Base-by-base conservation (phyloP, 2,888 invertebrate genomes). In the Sylvicola fuscatus region DNA sequence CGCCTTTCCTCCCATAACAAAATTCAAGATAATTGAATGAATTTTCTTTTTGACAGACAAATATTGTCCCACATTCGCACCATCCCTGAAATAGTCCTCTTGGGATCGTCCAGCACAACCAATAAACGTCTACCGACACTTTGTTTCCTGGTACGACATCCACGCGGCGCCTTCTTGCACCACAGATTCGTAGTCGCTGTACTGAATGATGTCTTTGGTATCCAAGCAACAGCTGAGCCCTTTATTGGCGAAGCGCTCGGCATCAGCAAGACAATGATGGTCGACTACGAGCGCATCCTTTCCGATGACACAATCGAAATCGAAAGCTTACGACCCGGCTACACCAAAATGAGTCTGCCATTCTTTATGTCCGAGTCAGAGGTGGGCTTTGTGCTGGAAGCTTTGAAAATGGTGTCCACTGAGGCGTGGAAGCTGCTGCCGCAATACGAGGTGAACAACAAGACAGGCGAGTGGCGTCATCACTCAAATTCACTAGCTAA, bases 401-500 rank as follows among this genome's bases (percentile, higher is more conserved):
- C 86, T 1, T 60, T 90, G 13, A 75, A 78, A 53, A 77, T 86
- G 74, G 81, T 87, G 1, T 84, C 87, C 1, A 76, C 81, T 3
- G 77, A 86, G 60, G 89, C 78, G 1, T 87, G 87, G 82, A 83
- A 83, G 49, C 67, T 90, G 30, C 55, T 90, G 36, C 89, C 89
- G 0, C 80, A 86, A 53, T 89, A 89, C 52, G 68, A 75, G 8
- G 70, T 86, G n/a, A 83, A 87, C 51, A 70, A 80, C 4, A 77
- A 84, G 51, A 86, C 84, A 1, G 89, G 83, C 1, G 86, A 87
- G 53, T 90, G 89, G 87, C 70, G 77, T 40, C 87, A 89, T 50
- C 75, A 77, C 47, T 71, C 78, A 0, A 80, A 83, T 52, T 68
- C 75, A 33, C 67, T 77, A 4, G 73, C 80, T 42, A 75, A 77